Conservation (phyloP, 2,888 invertebrate genomes). For the Lasioglossum malachurum region DNA sequence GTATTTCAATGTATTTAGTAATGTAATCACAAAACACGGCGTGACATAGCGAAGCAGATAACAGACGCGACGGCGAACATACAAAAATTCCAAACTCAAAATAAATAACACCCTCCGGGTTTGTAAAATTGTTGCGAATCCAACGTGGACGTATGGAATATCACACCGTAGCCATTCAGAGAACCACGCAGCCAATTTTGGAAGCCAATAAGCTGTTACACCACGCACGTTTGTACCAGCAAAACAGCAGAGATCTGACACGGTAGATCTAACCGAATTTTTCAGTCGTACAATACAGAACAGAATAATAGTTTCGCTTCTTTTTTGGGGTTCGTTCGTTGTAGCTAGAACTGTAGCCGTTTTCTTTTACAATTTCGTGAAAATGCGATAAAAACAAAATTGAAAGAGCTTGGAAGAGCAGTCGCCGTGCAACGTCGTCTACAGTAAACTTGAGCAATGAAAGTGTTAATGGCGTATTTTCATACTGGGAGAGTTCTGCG, state of each 20-base stretch:
- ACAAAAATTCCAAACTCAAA: neutral
- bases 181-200: neutral
- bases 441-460: no score
- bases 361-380: neutral
- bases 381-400: neutral
- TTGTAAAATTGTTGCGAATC: neutral
- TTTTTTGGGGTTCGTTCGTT: neutral
- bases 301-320: neutral
- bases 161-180: neutral
- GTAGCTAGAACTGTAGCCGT: neutral
- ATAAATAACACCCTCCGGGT: neutral
- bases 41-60: neutral
- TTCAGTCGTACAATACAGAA: neutral
- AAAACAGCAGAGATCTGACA: neutral
- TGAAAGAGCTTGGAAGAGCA: neutral
- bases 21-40: neutral
- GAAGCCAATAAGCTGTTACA: neutral
- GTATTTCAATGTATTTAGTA: neutral
- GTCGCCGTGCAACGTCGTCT: neutral
- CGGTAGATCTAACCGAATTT: neutral
- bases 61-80: neutral
- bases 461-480: no score
- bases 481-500: neutral
- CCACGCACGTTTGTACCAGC: neutral
- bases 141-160: neutral